Conservation (phyloP, 2,888 invertebrate species). For the Agrochola lychnidis region DNA sequence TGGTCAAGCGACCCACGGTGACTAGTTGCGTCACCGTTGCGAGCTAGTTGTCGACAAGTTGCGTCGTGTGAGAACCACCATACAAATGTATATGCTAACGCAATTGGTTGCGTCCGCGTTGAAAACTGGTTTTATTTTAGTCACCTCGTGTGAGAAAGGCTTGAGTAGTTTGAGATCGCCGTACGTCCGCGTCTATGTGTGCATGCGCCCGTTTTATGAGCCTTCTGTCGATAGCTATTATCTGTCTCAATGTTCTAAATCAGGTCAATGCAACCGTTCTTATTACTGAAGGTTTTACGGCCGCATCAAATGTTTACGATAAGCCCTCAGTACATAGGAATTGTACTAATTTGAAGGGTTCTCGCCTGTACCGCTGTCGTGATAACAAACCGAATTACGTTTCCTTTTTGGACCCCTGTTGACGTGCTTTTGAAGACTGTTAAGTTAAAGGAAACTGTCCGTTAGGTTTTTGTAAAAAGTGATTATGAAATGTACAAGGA, state of each 20-base stretch:
- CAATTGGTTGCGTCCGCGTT: too few species aligned
- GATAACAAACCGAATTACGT: slow-evolving; percentile 28
- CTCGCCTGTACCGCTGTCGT: neutral
- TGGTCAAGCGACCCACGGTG: too few species aligned
- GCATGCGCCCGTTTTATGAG: too few species aligned
- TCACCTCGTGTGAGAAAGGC: too few species aligned
- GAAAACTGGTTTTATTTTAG: too few species aligned
- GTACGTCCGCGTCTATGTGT: too few species aligned
- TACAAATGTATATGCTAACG: too few species aligned
- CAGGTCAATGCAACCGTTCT: slow-evolving; percentile 35
- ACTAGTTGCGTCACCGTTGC: too few species aligned
- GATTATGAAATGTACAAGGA: neutral
- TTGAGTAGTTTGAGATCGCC: too few species aligned
- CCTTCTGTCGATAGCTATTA: neutral
- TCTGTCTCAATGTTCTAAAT: neutral
- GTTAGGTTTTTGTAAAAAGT: neutral
- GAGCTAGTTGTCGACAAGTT: too few species aligned
- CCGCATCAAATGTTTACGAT: slow-evolving; percentile 57
- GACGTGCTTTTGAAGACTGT: neutral
- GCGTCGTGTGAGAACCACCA: too few species aligned
- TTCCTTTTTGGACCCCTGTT: slow-evolving; percentile 5
- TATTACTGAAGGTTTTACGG: slow-evolving; percentile 39
- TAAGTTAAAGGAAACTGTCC: neutral
- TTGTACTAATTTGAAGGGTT: slow-evolving; percentile 45
- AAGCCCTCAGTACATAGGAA: slow-evolving; percentile 46